These are phyloP conservation scores for Malachius bipustulatus DNA, from an alignment of 2,888 invertebrate genomes.

Conservation along the genomic window DNA sequence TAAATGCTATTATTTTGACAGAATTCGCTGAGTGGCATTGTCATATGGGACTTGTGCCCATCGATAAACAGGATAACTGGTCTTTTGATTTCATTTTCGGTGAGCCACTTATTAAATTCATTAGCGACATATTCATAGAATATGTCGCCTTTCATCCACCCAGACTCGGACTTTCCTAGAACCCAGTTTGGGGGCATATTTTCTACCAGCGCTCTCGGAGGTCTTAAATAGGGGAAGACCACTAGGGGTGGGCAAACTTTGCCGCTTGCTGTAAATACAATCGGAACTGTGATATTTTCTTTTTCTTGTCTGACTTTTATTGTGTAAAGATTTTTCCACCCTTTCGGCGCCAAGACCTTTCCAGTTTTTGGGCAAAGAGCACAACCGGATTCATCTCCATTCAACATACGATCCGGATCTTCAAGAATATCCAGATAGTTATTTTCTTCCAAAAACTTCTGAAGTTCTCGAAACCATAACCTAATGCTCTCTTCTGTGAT, in stretches of 20 bases:
- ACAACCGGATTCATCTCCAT: too few relatives aligned
- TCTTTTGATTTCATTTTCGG: too few relatives aligned
- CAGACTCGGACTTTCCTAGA: conserved; percentile 20
- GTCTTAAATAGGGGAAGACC: conserved; percentile 19
- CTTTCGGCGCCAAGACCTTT: conserved; percentile 8
- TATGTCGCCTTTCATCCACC: conserved; percentile 19
- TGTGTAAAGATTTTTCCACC: too few relatives aligned
- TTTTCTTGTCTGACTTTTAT: not conserved
- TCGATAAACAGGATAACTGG: too few relatives aligned
- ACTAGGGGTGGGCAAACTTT: conserved; percentile 17
- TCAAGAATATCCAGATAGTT: too few relatives aligned
- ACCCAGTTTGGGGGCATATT: conserved; percentile 17
- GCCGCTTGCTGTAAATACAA: not conserved
- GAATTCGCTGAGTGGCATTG: conserved; percentile 15
- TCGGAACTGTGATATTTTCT: conserved; percentile 1
- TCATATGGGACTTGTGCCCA: conserved; percentile 21
- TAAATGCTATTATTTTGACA: conserved; percentile 17
- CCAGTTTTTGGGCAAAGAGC: conserved; percentile 23
- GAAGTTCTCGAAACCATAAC: conserved; percentile 25
- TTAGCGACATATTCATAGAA: too few relatives aligned
- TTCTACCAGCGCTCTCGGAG: conserved; percentile 17
- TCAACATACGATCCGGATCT: too few relatives aligned
- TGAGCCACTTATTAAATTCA: too few relatives aligned
- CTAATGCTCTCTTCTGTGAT: conserved; percentile 25
- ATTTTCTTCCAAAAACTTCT: conserved; percentile 20